Conservation (phyloP, 2,797 vertebrate species). For the Syngnathus acus region DNA sequence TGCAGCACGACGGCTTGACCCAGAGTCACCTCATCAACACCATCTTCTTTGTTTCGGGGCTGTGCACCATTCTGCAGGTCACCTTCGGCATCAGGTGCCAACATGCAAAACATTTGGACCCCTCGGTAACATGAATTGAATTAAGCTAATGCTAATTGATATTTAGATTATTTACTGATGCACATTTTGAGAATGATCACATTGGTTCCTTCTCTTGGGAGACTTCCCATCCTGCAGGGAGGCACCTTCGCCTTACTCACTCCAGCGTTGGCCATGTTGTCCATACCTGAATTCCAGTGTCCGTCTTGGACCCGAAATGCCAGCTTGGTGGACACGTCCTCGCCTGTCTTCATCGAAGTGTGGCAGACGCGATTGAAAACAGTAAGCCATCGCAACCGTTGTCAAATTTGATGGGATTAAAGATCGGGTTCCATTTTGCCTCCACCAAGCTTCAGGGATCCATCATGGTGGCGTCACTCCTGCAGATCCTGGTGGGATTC, state of each 20-base stretch:
- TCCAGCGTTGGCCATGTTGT: conserved; percentile 88
- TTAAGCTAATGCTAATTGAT: no score
- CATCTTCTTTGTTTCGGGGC: conserved; percentile 90
- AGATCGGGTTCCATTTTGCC: neutral
- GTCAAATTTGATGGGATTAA: neutral
- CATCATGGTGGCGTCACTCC: conserved; percentile 86
- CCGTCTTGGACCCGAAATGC: conserved; percentile 86
- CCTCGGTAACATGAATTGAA: no score
- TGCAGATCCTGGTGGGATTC: conserved; percentile 90
- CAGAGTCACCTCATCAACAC: conserved; percentile 95
- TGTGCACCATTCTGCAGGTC: conserved; percentile 92
- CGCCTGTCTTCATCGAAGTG: conserved; percentile 75
- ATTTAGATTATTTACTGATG: no score
- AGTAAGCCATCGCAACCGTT: conserved; percentile 60
- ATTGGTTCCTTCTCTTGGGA: conserved; percentile 34
- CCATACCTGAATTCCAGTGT: conserved; percentile 85
- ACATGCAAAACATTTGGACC: neutral
- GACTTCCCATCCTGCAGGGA: conserved; percentile 93
- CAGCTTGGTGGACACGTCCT: conserved; percentile 79
- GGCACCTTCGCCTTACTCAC: conserved; percentile 86
- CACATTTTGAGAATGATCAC: neutral
- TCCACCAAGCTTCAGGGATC: conserved; percentile 83
- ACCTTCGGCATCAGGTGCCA: conserved; percentile 83
- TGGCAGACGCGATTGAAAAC: conserved; percentile 92
- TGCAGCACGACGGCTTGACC: conserved; percentile 84